Conservation (phyloP, 2,113 vertebrate species). For the Lamprologus callipterus region DNA sequence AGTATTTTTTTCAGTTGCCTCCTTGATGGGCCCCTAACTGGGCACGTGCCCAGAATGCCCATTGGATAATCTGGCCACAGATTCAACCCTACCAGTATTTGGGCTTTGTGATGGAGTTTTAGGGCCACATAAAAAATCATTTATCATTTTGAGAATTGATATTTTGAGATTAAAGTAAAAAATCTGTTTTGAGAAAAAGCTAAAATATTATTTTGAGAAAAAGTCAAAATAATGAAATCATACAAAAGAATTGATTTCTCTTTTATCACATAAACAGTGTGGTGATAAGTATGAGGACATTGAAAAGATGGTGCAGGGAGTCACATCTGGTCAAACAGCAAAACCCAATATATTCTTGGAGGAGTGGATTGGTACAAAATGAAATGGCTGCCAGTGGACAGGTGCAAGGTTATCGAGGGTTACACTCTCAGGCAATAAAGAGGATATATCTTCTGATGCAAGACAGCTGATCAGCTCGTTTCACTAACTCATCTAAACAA, state of each 20-base stretch:
- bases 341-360: not conserved
- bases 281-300: not conserved
- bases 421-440: not conserved
- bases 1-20: not conserved
- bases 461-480: not conserved
- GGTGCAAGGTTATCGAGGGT: not conserved
- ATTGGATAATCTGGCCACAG: not conserved
- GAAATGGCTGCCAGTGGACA: not conserved
- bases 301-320: not conserved
- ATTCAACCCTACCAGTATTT: not conserved
- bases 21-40: not conserved
- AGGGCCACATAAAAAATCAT: not conserved
- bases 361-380: not conserved
- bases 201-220: not conserved
- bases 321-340: not conserved
- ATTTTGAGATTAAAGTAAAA: not conserved
- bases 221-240: not conserved
- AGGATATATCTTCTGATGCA: not conserved
- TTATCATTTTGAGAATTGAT: not conserved
- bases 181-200: not conserved
- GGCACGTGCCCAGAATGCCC: rapidly evolving
- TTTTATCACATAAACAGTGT: not conserved
- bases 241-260: not conserved
- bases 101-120: not conserved
- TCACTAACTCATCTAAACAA: not conserved